Evolutionary conservation across 2,113 vertebrate genomes (phyloP), one percentile per base, ranked within the genome.

Genomic region (Lagopus muta): DNA sequence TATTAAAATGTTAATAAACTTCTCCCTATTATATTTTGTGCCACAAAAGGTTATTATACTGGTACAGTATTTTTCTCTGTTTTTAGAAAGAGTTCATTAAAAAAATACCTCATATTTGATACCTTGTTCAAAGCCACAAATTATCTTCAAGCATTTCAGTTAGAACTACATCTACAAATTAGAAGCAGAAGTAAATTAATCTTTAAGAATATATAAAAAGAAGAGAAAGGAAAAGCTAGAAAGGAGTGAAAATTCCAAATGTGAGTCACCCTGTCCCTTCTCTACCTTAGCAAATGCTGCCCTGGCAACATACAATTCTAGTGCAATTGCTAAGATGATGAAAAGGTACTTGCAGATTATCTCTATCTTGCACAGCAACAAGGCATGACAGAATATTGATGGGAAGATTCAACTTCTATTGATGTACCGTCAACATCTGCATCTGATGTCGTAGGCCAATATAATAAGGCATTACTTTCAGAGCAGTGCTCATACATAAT

Each of bases 181-280:
- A 38, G 19, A 40, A 67, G 8, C 0, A 5, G 34, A 67, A 61
- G 52, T 25, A 5, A 21, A 24, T 1, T 1, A 34, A 13, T 36
- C 19, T 32, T 3, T 40, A n/a, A 66, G 70, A 62, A 6, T 38
- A 28, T 43, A 48, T 47, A 18, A 47, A 72, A 64, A 30, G 11
- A 36, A 38, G 28, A 60, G 32, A 60, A 52, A 47, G 4, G 0
- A 1, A 32, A 65, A 19, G 4, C 34, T 84, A 58, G 4, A 55
- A 87, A 43, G 55, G 0, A 50, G 32, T 74, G 0, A 3, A 45
- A 75, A 80, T 71, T 80, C 47, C 45, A 48, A 40, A 6, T 25
- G 71, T 62, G 32, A 55, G 27, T 24, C 9, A n/a, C 78, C 16
- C 22, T 54, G 8, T 54, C 7, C 8, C 20, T 76, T 74, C 71